A percentile compares a stretch with the other conserved stretches of the same genome.
Conservation (phyloP, 2,888 invertebrate species). For the Hofmannophila pseudospretella region DNA sequence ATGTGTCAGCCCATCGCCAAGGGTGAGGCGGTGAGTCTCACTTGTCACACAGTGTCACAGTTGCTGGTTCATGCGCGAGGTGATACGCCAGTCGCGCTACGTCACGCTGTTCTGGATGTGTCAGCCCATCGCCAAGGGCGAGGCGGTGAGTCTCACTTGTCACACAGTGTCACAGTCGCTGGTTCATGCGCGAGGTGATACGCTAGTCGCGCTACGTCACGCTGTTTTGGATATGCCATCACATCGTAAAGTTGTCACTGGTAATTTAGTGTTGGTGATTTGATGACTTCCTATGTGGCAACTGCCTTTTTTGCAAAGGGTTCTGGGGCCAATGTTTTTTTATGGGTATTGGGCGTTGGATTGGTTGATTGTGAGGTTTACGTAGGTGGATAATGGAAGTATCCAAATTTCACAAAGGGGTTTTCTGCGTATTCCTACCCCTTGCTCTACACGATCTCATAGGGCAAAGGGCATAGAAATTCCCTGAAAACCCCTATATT, state of each 20-base stretch:
- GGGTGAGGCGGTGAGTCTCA: slow-evolving; percentile 68
- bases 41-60: slow-evolving; percentile 78
- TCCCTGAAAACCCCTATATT: too few species aligned
- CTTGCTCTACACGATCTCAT: too few species aligned
- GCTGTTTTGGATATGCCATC: slow-evolving; percentile 69
- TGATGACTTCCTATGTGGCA: too few species aligned
- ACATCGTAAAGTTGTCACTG: slow-evolving; percentile 46
- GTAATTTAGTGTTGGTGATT: too few species aligned
- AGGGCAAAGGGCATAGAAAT: too few species aligned
- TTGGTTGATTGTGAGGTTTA: too few species aligned
- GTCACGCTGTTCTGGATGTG: slow-evolving; percentile 73
- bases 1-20: slow-evolving; percentile 53
- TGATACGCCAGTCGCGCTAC: slow-evolving; percentile 75
- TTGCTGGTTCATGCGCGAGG: slow-evolving; percentile 79
- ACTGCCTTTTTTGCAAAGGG: too few species aligned
- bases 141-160: slow-evolving; percentile 75
- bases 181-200: slow-evolving; percentile 80
- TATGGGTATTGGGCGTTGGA: too few species aligned
- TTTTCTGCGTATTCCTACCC: too few species aligned
- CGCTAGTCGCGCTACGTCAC: slow-evolving; percentile 70
- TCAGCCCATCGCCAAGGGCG: slow-evolving; percentile 58
- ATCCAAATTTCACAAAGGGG: too few species aligned
- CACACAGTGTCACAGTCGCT: slow-evolving; percentile 74
- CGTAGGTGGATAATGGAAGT: too few species aligned
- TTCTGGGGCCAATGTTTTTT: too few species aligned